Percentiles rank a stretch among this genome's conserved stretches.
phyloP scores from a whole-genome alignment of 2,797 vertebrate genomes.

The Mus spretus region DNA sequence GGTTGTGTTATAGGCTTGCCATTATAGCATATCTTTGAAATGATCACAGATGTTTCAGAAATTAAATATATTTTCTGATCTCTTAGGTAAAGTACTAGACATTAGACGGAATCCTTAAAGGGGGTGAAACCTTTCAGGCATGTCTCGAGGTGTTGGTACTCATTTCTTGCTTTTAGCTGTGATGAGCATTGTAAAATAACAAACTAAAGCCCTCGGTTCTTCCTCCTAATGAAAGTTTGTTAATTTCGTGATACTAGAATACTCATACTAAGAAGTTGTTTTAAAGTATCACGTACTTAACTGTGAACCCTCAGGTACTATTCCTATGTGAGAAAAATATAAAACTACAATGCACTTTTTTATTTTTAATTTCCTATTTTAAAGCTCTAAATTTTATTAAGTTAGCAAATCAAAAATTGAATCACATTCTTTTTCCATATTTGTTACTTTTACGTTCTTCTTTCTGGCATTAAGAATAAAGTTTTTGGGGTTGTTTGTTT shows the following conservation, averaged over 20 bases:
- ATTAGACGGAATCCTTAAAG: conserved; percentile 61
- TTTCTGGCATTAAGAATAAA: neutral
- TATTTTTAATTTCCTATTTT: conserved; percentile 22
- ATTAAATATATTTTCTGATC: conserved; percentile 71
- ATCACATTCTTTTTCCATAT: neutral
- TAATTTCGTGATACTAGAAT: conserved; percentile 11
- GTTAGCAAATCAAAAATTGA: conserved; percentile 11
- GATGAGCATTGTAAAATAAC: conserved; percentile 42
- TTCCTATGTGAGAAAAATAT: conserved; percentile 41
- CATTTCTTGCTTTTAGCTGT: conserved; percentile 11
- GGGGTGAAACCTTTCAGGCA: neutral
- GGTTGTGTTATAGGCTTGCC: conserved; percentile 25
- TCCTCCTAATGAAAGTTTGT: neutral
- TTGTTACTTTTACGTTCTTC: conserved; percentile 47
- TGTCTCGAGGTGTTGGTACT: neutral
- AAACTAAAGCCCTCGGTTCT: neutral
- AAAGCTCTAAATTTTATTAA: neutral
- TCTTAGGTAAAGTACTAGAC: conserved; percentile 64
- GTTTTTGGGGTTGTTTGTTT: neutral
- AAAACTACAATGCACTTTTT: conserved; percentile 8
- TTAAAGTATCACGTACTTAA: conserved; percentile 42
- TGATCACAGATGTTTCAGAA: conserved; percentile 78
- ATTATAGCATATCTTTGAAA: conserved; percentile 23
- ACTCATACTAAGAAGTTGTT: conserved; percentile 38
- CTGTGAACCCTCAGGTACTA: conserved; percentile 24